Evolutionary conservation across 2,113 vertebrate species (phyloP), one percentile per base, ranked within the genome.

Genomic region (Epinephelus lanceolatus): DNA sequence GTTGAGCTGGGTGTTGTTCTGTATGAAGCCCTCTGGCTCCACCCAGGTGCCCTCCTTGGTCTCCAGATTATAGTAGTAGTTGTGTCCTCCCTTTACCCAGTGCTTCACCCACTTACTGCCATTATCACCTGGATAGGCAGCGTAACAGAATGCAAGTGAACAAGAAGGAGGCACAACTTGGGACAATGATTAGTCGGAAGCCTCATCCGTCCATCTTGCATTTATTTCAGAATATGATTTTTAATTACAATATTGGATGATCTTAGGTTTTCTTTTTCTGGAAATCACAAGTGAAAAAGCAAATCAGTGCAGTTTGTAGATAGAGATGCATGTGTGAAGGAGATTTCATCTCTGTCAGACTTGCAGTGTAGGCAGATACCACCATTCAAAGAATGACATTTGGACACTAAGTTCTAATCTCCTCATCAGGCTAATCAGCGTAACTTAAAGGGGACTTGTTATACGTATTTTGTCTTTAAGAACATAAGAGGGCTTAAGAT

Each of bases 41-140:
- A 96, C 97, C 98, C 98, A 99, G 57, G 95, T 96, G 42, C 98
- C 98, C 68, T 96, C 94, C 68, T 91, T 94, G 19, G 93, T 96
- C 19, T 83, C 89, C 87, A 98, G 91, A 65, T 98, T 98, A 86
- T 97, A 97, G 88, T 97, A 99, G 90, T 99, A 99, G 84, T 98
- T 95, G 86, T 99, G 98, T 70, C 98, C 98, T 45, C 98, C 98
- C 92, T 97, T 98, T 76, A 99, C 98, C 97, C 98, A 99, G 94
- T 99, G 98, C 68, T 97, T 95, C 91, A 97, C 96, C 97, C 98
- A 99, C 0, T 95, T 95, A 18, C 97, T 98, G 86, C 81, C 94
- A 42, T 97, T 97, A 81, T 96, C 95, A 13, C 96, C 98, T 99
- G 90, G 21, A 77, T 61, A 52, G 5, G 62, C 7, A 9, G 21